These are phyloP conservation scores for Spongia lamella DNA, from an alignment of 37 sponge, comb jelly and placozoan species.

Conservation along the genomic window DNA sequence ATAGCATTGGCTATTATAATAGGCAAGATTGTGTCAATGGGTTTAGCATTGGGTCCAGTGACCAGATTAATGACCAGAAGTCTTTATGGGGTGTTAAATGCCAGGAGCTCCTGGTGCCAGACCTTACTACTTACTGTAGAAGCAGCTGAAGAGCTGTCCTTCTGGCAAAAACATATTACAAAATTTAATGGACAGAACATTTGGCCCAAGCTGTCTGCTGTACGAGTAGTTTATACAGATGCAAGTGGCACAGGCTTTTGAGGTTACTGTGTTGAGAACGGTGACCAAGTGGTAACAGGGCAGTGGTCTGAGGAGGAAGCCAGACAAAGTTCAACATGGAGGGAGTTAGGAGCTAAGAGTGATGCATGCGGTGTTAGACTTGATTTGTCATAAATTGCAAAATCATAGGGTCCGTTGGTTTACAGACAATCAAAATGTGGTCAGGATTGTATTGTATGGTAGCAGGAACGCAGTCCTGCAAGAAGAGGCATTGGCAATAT, in stretches of 20 bases:
- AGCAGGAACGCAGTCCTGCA: slow-evolving; percentile 12
- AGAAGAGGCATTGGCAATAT: slow-evolving; percentile 15
- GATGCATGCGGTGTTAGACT: slow-evolving; percentile 6
- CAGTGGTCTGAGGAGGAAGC: slow-evolving; percentile 2
- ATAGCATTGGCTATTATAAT: too few species aligned
- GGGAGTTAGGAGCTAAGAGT: slow-evolving; percentile 37
- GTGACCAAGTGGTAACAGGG: slow-evolving; percentile 15
- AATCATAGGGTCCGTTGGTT: slow-evolving; percentile 11
- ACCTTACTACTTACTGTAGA: too few species aligned
- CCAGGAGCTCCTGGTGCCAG: too few species aligned
- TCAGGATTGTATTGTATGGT: slow-evolving; percentile 16
- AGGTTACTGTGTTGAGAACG: slow-evolving; percentile 18
- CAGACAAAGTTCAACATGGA: slow-evolving; percentile 21
- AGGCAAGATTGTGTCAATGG: too few species aligned
- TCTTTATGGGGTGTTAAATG: too few species aligned
- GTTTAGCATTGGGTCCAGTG: too few species aligned
- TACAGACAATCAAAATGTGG: slow-evolving; percentile 41
- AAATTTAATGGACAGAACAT: too few species aligned
- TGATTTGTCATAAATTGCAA: not conserved
- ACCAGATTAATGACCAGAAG: too few species aligned
- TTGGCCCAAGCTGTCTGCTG: not conserved
- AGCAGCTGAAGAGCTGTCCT: too few species aligned
- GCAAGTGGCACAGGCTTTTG: slow-evolving; percentile 40
- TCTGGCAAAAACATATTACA: too few species aligned
- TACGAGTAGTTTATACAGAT: slow-evolving; percentile 31